These are phyloP conservation scores for Brienomyrus brachyistius DNA, from an alignment of 2,113 vertebrate genomes.

Conservation along the genomic window DNA sequence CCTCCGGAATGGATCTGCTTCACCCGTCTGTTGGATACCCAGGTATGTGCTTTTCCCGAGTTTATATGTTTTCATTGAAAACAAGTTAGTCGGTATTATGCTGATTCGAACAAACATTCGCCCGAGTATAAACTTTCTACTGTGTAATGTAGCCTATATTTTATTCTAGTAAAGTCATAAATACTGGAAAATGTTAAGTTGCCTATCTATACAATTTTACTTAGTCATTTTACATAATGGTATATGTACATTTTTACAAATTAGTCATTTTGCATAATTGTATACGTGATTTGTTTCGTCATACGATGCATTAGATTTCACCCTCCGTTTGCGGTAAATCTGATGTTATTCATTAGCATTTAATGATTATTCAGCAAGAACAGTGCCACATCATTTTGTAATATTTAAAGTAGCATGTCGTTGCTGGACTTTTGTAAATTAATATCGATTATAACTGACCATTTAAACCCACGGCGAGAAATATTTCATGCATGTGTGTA, in stretches of 20 bases:
- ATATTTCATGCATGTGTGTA: background rate
- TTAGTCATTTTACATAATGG: background rate
- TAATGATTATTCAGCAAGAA: constrained; percentile 1
- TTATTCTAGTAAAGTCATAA: background rate
- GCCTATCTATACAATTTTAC: background rate
- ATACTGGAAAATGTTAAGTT: background rate
- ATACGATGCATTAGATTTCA: background rate
- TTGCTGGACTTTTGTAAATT: background rate
- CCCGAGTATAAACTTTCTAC: background rate
- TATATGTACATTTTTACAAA: background rate
- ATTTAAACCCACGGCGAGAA: background rate
- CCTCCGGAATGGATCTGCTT: constrained; percentile 92
- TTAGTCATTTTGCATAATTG: background rate
- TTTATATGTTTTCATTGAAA: background rate
- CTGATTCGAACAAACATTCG: background rate
- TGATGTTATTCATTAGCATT: background rate
- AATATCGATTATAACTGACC: background rate
- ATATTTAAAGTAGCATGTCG: background rate
- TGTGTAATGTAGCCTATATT: background rate
- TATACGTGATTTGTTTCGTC: background rate
- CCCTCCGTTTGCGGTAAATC: background rate
- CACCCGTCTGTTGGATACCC: constrained; percentile 97
- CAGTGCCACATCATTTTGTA: background rate
- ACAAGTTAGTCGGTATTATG: background rate
- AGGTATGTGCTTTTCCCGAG: constrained; percentile 62